Base-by-base conservation (phyloP, 37 sponge, comb jelly and placozoan species). In the Halisarca cf. caerulea region DNA sequence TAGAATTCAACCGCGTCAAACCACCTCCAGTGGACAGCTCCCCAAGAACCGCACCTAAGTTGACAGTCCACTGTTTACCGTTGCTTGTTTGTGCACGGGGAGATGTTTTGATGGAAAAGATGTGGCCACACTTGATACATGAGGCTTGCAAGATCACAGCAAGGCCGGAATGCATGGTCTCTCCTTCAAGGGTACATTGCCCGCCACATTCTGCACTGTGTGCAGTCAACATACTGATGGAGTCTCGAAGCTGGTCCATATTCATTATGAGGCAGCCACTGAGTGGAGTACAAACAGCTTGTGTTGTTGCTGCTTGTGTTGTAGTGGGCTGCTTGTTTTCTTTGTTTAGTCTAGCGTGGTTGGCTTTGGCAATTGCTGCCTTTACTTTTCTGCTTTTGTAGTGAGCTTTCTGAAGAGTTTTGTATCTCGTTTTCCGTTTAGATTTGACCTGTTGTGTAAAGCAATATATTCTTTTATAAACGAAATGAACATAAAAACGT, bases 1-100 rank as follows among this genome's bases (percentile, higher is more conserved):
- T 42, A 14, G 55, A 58, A 34, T 84, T 34, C 45, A 89, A 44
- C 25, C 27, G 59, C 23, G 82, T 42, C 14, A 66, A 82, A 1
- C 90, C 82, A 33, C 82, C 90, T 20, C 90, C 85, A 0, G 82
- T 80, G 23, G 66, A 17, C 85, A 89, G 72, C 51, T 89, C 77
- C 17, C 85, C 82, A 74, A 84, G 84, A 35, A 89, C 85, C 44
- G 82, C 90, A 51, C 73, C 80, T 24, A 79, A 27, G 36, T 84
- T 89, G 18, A 61, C 75, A 45, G 66, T 64, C 84, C 89, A 83
- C 34, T n/a, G n/a, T n/a, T 47, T 68, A 4, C 69, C 69, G 17
- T 28, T 68, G 33, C 33, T 28, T 28, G 27, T 68, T 68, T 68
- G 2, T 68, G 33, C 66, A 3, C 21, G 24, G 8, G 32, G 41